Evolutionary conservation across 2,888 invertebrate species (phyloP).

Genomic region (Erpobdella octoculata): DNA sequence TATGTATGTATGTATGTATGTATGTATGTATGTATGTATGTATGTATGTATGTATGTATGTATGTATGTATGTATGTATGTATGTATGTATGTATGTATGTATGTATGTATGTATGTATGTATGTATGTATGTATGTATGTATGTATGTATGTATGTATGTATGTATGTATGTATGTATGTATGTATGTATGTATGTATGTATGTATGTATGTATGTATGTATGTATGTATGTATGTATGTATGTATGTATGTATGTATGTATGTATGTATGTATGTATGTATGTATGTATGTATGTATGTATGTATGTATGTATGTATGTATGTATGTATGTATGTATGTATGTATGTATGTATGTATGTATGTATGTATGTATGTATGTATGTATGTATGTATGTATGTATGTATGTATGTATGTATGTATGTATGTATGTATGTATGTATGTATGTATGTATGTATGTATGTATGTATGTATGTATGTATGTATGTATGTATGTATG

Average conservation of each 20-base stretch:
- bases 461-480: not conserved
- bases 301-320: not conserved
- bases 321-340: not conserved
- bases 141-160: not conserved
- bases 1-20: conserved; percentile 1
- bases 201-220: not conserved
- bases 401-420: not conserved
- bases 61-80: not conserved
- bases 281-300: not conserved
- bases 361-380: not conserved
- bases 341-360: conserved; percentile 1
- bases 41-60: not conserved
- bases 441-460: not conserved
- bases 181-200: not conserved
- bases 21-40: not conserved
- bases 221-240: not conserved
- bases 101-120: not conserved
- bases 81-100: not conserved
- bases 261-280: not conserved
- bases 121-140: not conserved
- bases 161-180: not conserved
- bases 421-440: not conserved
- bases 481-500: not conserved
- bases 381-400: not conserved
- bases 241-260: conserved; percentile 1